Evolutionary conservation across 2,888 invertebrate genomes (phyloP), one percentile per base, ranked within the genome.

Genomic region (Gymnosoma rotundatum): DNA sequence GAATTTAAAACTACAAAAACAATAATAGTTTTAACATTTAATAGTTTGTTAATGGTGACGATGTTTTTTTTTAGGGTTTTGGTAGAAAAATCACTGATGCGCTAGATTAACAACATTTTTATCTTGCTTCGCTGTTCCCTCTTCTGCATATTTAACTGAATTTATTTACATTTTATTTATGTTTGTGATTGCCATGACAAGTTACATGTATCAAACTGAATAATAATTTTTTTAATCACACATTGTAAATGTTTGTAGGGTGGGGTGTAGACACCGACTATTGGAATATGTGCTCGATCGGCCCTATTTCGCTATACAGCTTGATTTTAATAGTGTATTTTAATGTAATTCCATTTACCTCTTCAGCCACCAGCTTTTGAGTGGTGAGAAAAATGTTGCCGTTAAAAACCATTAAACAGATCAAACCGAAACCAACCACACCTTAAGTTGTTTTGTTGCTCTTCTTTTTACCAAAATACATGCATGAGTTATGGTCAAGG

Each of bases 401-500:
- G 66, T 61, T 60, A 56, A n/a, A 50, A 32, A 52, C 56, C 18
- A 78, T 72, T 69, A 25, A 48, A 21, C 60, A 76, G 45, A 61
- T 45, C 58, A 50, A 25, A 69, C 21, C 36, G 66, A 32, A 78
- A 5, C 32, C 32, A 32, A 58, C 78, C 85, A 72, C 78, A 75
- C 85, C 79, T 82, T 66, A 64, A 79, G 61, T 58, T 60, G 16
- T 25, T 14, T 25, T 58, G 0, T 12, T 12, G 36, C 25, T 45
- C 50, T 16, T 32, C 16, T 54, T 52, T 45, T 64, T 76, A 72
- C 60, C n/a, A 50, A 67, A 73, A 66, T 69, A 81, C 58, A 45
- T 66, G n/a, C 58, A 45, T 66, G n/a, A 86, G 81, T 87, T 86
- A 83, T 87, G 84, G 86, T 85, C 87, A 87, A 87, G 86, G 86